Conservation (phyloP, 1,140 invertebrate genomes). For the Brachionus calyciflorus region DNA sequence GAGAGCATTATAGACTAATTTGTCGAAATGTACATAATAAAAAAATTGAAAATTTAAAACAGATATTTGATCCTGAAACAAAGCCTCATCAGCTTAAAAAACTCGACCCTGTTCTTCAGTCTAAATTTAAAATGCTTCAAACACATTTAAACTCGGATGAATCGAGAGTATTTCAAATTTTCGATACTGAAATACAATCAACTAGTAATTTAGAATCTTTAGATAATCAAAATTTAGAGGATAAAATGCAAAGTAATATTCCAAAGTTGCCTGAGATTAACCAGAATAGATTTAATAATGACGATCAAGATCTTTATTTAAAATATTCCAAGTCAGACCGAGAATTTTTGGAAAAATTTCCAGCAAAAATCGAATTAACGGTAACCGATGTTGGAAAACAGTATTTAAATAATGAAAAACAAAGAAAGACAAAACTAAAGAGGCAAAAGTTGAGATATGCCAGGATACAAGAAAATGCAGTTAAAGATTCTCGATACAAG, state of each 20-base stretch:
- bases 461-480: conserved; percentile 25
- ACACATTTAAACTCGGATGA: background rate
- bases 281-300: background rate
- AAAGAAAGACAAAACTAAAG: conserved; percentile 8
- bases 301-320: conserved; percentile 7
- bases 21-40: conserved; percentile 40
- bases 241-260: background rate
- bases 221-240: background rate
- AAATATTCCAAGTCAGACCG: conserved; percentile 28
- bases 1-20: conserved; percentile 25
- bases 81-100: conserved; percentile 3
- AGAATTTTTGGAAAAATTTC: conserved; percentile 36
- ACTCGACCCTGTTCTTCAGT: background rate
- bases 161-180: background rate
- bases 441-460: conserved; percentile 1
- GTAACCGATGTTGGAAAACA: conserved; percentile 38
- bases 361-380: conserved; percentile 33
- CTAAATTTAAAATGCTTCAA: conserved; percentile 15
- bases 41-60: conserved; percentile 35
- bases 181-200: background rate
- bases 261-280: conserved; percentile 26
- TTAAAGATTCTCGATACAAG: conserved; percentile 19
- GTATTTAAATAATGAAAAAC: conserved; percentile 36
- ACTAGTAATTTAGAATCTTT: background rate
- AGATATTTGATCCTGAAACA: conserved; percentile 4